Base-by-base conservation (phyloP, 2,797 vertebrate genomes). In the Anomalospiza imberbis region DNA sequence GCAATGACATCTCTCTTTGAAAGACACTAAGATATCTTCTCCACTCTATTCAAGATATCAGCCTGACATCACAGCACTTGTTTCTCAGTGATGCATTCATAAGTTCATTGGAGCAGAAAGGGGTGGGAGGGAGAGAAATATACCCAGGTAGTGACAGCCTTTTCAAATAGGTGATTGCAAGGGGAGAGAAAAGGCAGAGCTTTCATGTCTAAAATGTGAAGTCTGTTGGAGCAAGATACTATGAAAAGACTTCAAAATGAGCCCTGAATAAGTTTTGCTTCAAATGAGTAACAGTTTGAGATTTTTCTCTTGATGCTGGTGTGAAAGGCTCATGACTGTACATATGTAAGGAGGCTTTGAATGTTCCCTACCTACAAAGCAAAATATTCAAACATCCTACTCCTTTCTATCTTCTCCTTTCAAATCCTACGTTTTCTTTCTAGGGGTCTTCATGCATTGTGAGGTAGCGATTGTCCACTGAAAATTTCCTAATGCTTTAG, bases 171-270 rank as follows among this genome's bases (percentile, higher is more conserved):
- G 0, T 50, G 40, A 72, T 76, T 89, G 47, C 40, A 66, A 85
- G 22, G 22, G 8, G 24, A 40, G 13, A 78, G 70, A 45, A 63
- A 93, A 87, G 19, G 17, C 48, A 73, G 44, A 53, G n/a, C 42
- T 96, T 94, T 92, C 67, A 58, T 66, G 19, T 77, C 47, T 92
- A 65, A 84, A 88, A 91, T 72, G 50, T 80, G 50, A 89, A 75
- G 58, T 80, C 79, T 92, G 19, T 76, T 94, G 31, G 21, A 93
- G 60, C 29, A 47, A 92, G 61, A 29, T 82, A 63, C 82, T 87
- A 94, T 77, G 62, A 95, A 93, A 92, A 67, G 16, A 91, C 74
- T 94, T 96, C 70, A 88, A 48, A 85, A 88, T 63, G 55, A 93
- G 15, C 25, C 26, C 36, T 4, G 5, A 28, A 40, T 92, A 94